Percentiles rank a stretch among this genome's conserved stretches.
Evolutionary conservation across 2,888 invertebrate genomes (phyloP).

Genomic region (Flexamia atlantica): DNA sequence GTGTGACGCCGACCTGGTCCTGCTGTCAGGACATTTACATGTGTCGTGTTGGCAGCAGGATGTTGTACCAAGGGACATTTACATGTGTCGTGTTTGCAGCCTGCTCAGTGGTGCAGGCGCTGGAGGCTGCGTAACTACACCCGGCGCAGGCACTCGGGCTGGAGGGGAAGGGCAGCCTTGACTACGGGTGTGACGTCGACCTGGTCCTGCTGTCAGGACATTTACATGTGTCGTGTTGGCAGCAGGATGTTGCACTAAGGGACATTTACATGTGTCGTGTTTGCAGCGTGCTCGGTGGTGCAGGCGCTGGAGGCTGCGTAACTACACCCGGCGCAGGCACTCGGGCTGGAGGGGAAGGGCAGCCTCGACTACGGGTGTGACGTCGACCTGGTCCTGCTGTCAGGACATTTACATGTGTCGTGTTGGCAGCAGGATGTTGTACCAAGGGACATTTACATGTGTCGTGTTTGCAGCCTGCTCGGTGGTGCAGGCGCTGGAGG

Average conservation of each 20-base stretch:
- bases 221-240: no score
- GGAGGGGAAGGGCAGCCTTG: constrained; percentile 94
- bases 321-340: constrained; percentile 91
- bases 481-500: constrained; percentile 91
- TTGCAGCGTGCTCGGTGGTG: constrained; percentile 90
- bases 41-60: no score
- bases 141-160: constrained; percentile 92
- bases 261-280: no score
- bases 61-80: no score
- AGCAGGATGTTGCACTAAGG: no score
- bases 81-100: no score
- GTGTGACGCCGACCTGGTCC: constrained; percentile 96
- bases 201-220: constrained; percentile 92
- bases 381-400: constrained; percentile 95
- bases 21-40: no score
- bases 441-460: no score
- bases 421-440: no score
- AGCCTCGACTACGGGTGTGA: constrained; percentile 92
- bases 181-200: constrained; percentile 95
- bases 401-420: constrained; percentile 86
- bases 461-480: constrained; percentile 82
- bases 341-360: constrained; percentile 95
- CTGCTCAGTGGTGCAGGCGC: constrained; percentile 91
- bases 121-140: constrained; percentile 94
- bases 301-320: constrained; percentile 95